phyloP scores from a whole-genome alignment of 1,140 invertebrate genomes.

The Musca vetustissima region DNA sequence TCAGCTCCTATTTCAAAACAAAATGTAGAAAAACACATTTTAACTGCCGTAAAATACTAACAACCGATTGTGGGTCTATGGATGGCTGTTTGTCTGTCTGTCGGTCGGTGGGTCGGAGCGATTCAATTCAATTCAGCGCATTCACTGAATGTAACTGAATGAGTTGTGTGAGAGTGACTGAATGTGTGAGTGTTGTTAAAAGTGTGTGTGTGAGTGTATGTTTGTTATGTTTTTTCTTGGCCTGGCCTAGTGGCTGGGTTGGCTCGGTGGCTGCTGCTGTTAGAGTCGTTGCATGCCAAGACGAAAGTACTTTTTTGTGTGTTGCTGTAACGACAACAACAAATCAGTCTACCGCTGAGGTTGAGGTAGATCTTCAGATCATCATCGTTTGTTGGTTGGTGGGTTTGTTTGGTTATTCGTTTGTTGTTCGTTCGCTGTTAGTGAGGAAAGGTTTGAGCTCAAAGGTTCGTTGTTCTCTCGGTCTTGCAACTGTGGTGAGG shows the following conservation, averaged over 20 bases:
- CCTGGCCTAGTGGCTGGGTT: not conserved
- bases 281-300: not conserved
- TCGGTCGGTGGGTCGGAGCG: no score
- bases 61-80: slow-evolving; percentile 20
- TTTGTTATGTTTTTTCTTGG: not conserved
- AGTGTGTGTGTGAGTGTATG: not conserved
- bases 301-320: no score
- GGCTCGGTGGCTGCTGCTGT: not conserved
- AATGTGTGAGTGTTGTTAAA: no score
- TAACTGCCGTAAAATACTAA: slow-evolving; percentile 26
- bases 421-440: no score
- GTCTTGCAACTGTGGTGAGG: not conserved
- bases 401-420: no score
- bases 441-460: not conserved
- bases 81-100: not conserved
- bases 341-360: no score
- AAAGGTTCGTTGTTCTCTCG: slow-evolving; percentile 18
- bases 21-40: slow-evolving; percentile 52
- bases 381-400: no score
- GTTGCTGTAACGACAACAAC: no score
- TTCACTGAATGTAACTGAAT: not conserved
- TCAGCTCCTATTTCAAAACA: slow-evolving; percentile 56
- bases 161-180: not conserved
- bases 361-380: no score
- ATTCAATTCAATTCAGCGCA: no score